phyloP scores from a whole-genome alignment of 2,797 vertebrate genomes.

The Astyanax mexicanus region DNA sequence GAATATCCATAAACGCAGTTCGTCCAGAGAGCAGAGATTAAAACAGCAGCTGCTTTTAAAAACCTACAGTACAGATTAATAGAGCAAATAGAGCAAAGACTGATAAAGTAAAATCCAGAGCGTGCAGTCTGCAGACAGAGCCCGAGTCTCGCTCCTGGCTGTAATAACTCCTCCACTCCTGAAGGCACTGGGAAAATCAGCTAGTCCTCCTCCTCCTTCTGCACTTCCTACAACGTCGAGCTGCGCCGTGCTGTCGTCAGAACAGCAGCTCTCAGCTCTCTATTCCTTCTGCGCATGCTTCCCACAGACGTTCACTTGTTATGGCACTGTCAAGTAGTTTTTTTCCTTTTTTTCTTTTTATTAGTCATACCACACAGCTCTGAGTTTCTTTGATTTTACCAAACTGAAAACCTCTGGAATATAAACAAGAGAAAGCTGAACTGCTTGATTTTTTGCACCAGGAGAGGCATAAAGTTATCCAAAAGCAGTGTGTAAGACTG shows the following conservation, averaged over 20 bases:
- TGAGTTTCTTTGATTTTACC: too few species aligned
- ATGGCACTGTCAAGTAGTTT: too few species aligned
- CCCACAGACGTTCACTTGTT: too few species aligned
- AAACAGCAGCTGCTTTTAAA: too few species aligned
- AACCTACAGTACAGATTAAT: not conserved
- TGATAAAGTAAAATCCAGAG: not conserved
- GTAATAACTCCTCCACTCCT: not conserved
- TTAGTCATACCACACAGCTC: too few species aligned
- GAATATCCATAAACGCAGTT: not conserved
- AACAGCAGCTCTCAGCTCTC: not conserved
- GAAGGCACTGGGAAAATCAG: not conserved
- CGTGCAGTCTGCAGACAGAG: not conserved
- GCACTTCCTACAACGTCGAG: constrained; percentile 8
- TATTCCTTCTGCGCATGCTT: not conserved
- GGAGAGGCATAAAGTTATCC: too few species aligned
- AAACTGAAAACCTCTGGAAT: too few species aligned
- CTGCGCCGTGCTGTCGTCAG: not conserved
- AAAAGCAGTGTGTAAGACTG: too few species aligned
- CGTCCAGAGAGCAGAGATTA: not conserved
- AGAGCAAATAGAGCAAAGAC: not conserved
- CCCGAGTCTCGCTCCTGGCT: too few species aligned
- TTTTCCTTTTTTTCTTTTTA: too few species aligned
- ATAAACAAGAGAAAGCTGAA: too few species aligned
- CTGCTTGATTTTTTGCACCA: too few species aligned
- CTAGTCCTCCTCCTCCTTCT: not conserved